phyloP scores from a whole-genome alignment of 2,888 invertebrate species.

The Tortricodes alternella region DNA sequence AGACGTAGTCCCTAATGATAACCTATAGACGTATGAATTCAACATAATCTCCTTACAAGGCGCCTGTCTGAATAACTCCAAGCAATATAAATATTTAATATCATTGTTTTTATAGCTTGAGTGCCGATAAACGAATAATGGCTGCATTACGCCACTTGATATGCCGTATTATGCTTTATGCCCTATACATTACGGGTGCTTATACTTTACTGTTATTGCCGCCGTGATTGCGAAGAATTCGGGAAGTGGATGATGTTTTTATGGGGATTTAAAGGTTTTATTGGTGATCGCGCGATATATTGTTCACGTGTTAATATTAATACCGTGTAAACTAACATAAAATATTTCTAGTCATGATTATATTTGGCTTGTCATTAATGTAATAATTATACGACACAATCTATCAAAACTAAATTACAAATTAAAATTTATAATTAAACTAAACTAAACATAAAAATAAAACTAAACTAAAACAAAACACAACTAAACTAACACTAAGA shows the following conservation, averaged over 20 bases:
- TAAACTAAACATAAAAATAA: too few species aligned
- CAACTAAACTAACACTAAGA: too few species aligned
- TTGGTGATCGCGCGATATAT: constrained; percentile 29
- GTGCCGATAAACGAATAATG: constrained; percentile 65
- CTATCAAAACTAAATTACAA: too few species aligned
- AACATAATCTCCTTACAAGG: not conserved
- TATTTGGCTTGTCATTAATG: too few species aligned
- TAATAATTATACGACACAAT: too few species aligned
- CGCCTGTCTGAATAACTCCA: constrained; percentile 19
- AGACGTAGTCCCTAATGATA: too few species aligned
- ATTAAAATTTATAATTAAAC: too few species aligned
- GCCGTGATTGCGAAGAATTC: constrained; percentile 44
- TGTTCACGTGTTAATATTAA: constrained; percentile 29
- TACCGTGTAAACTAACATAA: constrained; percentile 10
- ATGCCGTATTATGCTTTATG: constrained; percentile 53
- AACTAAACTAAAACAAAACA: too few species aligned
- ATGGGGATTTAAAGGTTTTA: constrained; percentile 52
- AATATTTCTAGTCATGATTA: too few species aligned
- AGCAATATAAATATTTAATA: constrained; percentile 58
- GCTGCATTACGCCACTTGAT: constrained; percentile 49
- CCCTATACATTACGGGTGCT: constrained; percentile 45
- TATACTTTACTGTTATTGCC: constrained; percentile 50
- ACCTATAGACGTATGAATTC: too few species aligned
- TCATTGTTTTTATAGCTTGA: constrained; percentile 46
- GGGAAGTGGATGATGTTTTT: constrained; percentile 51